Conservation (phyloP, 1,140 invertebrate genomes). For the Zeugodacus cucurbitae region DNA sequence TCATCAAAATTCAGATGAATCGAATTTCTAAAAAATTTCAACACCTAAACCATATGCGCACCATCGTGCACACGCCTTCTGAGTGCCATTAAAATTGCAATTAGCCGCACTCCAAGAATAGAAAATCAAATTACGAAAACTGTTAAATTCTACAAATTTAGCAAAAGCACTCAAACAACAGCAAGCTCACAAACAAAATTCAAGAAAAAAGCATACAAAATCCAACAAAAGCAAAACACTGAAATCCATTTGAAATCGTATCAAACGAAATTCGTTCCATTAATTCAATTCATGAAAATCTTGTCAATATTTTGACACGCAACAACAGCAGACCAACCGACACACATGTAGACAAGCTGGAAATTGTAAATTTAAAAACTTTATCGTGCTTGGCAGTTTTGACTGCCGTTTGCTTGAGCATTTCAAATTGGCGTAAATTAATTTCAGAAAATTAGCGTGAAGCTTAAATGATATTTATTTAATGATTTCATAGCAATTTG, state of each 20-base stretch:
- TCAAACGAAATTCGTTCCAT: background rate
- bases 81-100: background rate
- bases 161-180: background rate
- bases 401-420: background rate
- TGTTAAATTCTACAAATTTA: background rate
- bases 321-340: background rate
- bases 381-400: background rate
- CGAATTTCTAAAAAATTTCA: background rate
- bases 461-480: conserved; percentile 3
- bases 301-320: background rate
- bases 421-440: background rate
- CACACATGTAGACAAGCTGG: background rate
- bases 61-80: background rate
- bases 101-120: background rate
- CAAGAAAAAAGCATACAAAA: background rate
- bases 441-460: background rate
- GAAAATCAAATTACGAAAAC: background rate
- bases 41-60: background rate
- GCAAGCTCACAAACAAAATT: background rate
- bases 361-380: background rate
- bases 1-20: too few species aligned
- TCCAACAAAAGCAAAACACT: background rate
- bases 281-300: conserved; percentile 3
- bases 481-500: conserved; percentile 2
- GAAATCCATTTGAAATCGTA: background rate